phyloP scores from a whole-genome alignment of 2,113 vertebrate genomes.

The Panurus biarmicus region DNA sequence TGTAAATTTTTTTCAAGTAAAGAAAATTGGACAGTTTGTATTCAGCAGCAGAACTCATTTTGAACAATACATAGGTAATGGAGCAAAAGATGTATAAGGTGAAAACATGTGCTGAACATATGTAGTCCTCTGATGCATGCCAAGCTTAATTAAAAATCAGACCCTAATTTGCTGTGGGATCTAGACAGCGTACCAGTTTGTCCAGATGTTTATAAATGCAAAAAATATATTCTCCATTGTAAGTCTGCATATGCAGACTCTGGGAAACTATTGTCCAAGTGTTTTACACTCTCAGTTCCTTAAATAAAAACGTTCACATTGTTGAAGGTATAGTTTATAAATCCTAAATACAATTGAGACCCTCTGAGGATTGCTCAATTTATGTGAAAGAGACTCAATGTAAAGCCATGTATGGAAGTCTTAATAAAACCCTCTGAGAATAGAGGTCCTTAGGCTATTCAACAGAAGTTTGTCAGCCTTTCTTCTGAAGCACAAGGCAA shows the following conservation, averaged over 20 bases:
- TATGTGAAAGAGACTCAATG: not conserved
- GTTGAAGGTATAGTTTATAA: not conserved
- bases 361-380: not conserved
- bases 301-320: slow-evolving; percentile 9
- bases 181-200: not conserved
- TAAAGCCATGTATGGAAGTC: not conserved
- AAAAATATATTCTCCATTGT: slow-evolving; percentile 1
- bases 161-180: slow-evolving; percentile 29
- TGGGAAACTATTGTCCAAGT: slow-evolving; percentile 14
- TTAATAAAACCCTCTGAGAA: not conserved
- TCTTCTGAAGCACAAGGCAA: not conserved
- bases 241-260: not conserved
- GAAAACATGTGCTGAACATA: slow-evolving; percentile 64
- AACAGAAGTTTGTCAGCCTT: not conserved
- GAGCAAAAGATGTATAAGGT: slow-evolving; percentile 41
- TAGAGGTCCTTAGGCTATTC: not conserved
- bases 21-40: not conserved
- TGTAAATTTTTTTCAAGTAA: not conserved
- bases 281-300: not conserved
- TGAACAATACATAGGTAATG: slow-evolving; percentile 26
- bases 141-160: slow-evolving; percentile 62
- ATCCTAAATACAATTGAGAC: not conserved
- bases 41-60: slow-evolving; percentile 18
- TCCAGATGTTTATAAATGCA: slow-evolving; percentile 43
- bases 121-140: slow-evolving; percentile 30